A percentile compares a stretch with the other conserved stretches of the same genome.
Evolutionary conservation across 2,888 invertebrate genomes (phyloP).

Genomic region (Cremastobaeus sp.): DNA sequence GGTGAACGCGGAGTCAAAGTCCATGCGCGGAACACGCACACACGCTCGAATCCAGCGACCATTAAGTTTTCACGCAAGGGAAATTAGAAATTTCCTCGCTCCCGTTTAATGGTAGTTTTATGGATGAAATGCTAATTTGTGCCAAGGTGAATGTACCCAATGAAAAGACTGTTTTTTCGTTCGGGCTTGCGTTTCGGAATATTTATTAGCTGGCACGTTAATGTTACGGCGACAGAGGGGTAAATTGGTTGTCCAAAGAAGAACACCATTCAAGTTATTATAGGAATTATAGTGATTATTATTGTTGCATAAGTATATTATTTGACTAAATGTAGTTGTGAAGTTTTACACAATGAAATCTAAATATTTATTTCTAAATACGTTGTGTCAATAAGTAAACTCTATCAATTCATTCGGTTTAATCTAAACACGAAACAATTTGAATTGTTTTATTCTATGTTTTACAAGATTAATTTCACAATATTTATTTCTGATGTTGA

Average conservation of each 20-base stretch:
- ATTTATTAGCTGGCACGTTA: conserved; percentile 11
- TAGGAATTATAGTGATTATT: conserved; percentile 10
- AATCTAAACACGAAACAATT: too few species aligned
- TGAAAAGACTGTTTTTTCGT: conserved; percentile 8
- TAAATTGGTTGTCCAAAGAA: neutral
- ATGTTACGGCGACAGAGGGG: neutral
- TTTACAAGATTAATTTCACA: too few species aligned
- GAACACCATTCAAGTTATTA: conserved; percentile 11
- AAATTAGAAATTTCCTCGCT: conserved; percentile 37
- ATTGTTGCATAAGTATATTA: conserved; percentile 14
- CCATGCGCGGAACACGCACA: conserved; percentile 7
- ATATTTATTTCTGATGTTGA: too few species aligned
- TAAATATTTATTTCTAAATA: too few species aligned
- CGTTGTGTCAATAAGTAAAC: too few species aligned
- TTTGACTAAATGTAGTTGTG: conserved; percentile 6
- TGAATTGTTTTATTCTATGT: too few species aligned
- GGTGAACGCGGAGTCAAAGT: conserved; percentile 29
- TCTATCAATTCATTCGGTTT: too few species aligned
- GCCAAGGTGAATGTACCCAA: conserved; percentile 16
- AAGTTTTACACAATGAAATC: too few species aligned
- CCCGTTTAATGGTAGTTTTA: conserved; percentile 27
- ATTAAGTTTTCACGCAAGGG: conserved; percentile 50
- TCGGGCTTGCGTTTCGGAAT: neutral
- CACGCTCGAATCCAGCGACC: conserved; percentile 16
- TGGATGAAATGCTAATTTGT: conserved; percentile 24